Conservation (phyloP, 2,888 invertebrate species). For the Mallateleia sp. region DNA sequence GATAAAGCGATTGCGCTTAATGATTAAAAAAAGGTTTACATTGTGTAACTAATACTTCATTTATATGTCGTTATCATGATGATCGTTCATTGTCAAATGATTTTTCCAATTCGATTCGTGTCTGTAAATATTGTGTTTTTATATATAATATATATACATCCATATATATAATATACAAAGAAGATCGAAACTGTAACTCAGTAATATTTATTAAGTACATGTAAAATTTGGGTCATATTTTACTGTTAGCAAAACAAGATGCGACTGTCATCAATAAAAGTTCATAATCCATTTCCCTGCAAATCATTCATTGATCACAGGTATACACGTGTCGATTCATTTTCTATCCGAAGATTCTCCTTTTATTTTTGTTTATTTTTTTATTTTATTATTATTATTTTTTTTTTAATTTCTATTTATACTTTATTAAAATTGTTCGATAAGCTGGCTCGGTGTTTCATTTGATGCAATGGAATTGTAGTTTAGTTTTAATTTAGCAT, state of each 20-base stretch:
- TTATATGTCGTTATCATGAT: conserved; percentile 82
- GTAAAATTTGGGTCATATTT: conserved; percentile 88
- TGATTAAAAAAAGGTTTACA: conserved; percentile 85
- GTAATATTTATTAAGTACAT: conserved; percentile 88
- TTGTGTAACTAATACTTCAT: conserved; percentile 86
- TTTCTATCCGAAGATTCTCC: background rate
- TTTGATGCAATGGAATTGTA: conserved; percentile 6
- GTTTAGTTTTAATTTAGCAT: too few relatives aligned
- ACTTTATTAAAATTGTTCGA: conserved; percentile 13
- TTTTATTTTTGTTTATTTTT: too few relatives aligned
- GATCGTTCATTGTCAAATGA: conserved; percentile 82
- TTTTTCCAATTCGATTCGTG: conserved; percentile 84
- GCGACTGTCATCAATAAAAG: conserved; percentile 61
- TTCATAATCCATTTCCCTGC: conserved; percentile 61
- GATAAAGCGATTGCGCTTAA: conserved; percentile 88
- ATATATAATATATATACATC: conserved; percentile 83
- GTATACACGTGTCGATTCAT: background rate
- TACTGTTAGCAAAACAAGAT: conserved; percentile 71
- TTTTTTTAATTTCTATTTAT: too few relatives aligned
- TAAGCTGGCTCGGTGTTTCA: background rate
- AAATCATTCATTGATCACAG: conserved; percentile 9
- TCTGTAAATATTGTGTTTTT: conserved; percentile 88
- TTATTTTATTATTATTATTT: too few relatives aligned
- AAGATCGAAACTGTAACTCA: conserved; percentile 79
- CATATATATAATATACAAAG: conserved; percentile 85